Evolutionary conservation across 2,113 vertebrate genomes (phyloP), one percentile per base, ranked within the genome.

Genomic region (Bucco capensis): DNA sequence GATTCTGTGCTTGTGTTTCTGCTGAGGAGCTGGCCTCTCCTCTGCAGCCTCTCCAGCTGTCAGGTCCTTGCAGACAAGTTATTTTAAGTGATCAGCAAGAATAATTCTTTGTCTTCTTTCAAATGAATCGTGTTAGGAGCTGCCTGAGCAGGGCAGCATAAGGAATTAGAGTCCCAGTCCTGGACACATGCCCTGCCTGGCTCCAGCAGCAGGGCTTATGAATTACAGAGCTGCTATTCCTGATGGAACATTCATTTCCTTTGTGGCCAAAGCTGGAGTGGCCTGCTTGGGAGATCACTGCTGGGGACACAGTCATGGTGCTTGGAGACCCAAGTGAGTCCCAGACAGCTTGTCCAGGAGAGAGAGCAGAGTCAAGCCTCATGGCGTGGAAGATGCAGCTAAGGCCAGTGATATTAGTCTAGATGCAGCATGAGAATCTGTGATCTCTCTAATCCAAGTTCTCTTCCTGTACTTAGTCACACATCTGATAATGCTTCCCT

Each of bases 31-130:
- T 24, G 31, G 73, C 6, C 33, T 28, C 24, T 24, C 27, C 33
- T 21, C 22, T 16, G 3, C 3, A 8, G 3, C 5, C 38, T 56
- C 72, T 47, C 4, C 49, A 78, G 1, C 50, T 50, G 77, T 57
- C 84, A 81, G 50, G 66, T 64, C 27, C 42, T 70, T 91, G 57
- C 58, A 53, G 82, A 89, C 78, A 67, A 86, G 58, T 61, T 88
- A 57, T 92, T 94, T 81, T 89, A 94, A 96, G 86, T 40, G 91
- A 95, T 88, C 86, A 95, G 89, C 94, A 94, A 72, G 92, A 77
- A 91, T 85, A 76, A 90, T 88, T 96, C 84, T 87, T 89, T 74
- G 80, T 94, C 57, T 0, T 67, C 74, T 86, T 73, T 31, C 19
- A 56, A 93, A 82, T 93, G 91, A 96, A 96, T 97, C 82, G 67